Conservation (phyloP, 2,797 vertebrate species). For the Enoplosus armatus region DNA sequence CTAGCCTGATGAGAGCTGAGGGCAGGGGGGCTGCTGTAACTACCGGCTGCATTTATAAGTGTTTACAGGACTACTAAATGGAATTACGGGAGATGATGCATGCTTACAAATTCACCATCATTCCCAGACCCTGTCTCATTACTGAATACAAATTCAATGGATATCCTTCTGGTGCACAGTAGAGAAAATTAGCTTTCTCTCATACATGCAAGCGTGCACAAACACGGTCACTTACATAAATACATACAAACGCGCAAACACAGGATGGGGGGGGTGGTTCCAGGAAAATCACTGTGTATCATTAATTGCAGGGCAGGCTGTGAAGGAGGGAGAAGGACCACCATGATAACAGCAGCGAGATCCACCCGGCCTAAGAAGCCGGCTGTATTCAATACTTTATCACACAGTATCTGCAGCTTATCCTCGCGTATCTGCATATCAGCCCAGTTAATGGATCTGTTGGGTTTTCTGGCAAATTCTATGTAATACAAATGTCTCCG, state of each 20-base stretch:
- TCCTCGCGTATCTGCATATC: constrained; percentile 50
- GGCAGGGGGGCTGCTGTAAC: constrained; percentile 47
- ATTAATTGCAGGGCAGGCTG: constrained; percentile 68
- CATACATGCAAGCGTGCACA: constrained; percentile 31
- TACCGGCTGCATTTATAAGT: constrained; percentile 64
- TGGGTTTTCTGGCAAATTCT: constrained; percentile 24
- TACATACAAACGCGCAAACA: constrained; percentile 34
- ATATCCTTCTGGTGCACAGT: constrained; percentile 48
- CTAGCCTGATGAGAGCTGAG: constrained; percentile 67
- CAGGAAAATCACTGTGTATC: constrained; percentile 56
- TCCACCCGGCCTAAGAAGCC: constrained; percentile 31
- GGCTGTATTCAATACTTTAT: constrained; percentile 47
- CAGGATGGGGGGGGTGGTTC: constrained; percentile 35
- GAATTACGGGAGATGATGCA: constrained; percentile 68
- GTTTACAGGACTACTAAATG: constrained; percentile 74
- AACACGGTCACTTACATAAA: constrained; percentile 46
- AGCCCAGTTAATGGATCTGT: constrained; percentile 58
- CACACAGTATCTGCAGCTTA: constrained; percentile 48
- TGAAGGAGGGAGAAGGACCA: constrained; percentile 44
- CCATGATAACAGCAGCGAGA: constrained; percentile 48
- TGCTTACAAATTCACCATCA: constrained; percentile 72
- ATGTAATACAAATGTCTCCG: constrained; percentile 39
- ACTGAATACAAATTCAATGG: constrained; percentile 70
- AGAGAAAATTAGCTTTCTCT: constrained; percentile 47
- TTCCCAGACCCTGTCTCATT: constrained; percentile 54